Evolutionary conservation across 1,140 invertebrate genomes (phyloP).

Genomic region (Drosophila kohkoa): DNA sequence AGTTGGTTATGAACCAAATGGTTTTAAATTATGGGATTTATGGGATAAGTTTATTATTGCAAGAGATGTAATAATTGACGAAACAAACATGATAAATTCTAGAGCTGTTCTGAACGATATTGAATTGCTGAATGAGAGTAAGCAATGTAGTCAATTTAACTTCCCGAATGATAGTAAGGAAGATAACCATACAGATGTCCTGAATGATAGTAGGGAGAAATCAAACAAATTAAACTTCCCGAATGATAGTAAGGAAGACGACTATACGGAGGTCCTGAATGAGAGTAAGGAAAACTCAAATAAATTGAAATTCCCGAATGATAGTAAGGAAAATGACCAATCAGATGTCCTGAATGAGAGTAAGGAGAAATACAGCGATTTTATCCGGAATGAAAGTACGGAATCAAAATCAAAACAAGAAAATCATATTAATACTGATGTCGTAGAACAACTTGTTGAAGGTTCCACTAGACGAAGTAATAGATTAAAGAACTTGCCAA

Average conservation of each 20-base stretch:
- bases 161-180: not conserved
- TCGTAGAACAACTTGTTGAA: too few species aligned
- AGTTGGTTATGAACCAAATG: not conserved
- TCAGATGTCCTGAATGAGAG: too few species aligned
- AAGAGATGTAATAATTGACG: slow-evolving; percentile 4
- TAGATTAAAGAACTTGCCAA: too few species aligned
- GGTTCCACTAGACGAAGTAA: too few species aligned
- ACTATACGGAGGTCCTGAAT: too few species aligned
- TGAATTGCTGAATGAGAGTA: not conserved
- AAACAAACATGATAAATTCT: slow-evolving; percentile 4
- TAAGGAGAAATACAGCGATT: not conserved
- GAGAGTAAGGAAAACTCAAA: too few species aligned
- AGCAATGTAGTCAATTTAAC: not conserved
- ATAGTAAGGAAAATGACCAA: not conserved
- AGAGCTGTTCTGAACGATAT: not conserved
- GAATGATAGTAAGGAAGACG: not conserved
- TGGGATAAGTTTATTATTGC: not conserved
- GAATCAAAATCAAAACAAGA: not conserved
- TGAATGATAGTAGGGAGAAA: not conserved
- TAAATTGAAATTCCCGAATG: not conserved
- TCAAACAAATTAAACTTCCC: not conserved
- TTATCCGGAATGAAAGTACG: too few species aligned
- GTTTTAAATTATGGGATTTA: slow-evolving; percentile 54
- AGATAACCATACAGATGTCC: not conserved
- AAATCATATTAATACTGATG: too few species aligned